phyloP scores from a whole-genome alignment of 2,888 invertebrate genomes.

The Lepidochitona cinerea region DNA sequence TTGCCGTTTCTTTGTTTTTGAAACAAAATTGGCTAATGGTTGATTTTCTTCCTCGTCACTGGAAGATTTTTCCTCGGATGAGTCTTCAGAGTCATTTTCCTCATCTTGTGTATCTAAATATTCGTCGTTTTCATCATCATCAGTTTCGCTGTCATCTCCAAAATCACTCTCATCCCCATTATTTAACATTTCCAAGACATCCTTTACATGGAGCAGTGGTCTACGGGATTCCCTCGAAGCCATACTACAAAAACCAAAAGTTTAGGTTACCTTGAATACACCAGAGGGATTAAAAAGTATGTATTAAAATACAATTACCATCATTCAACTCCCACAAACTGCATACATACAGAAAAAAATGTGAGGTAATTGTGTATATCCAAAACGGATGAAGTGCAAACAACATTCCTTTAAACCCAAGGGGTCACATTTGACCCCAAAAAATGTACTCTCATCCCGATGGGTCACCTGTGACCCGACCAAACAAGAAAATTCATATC shows the following conservation, averaged over 20 bases:
- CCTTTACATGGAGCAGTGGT: background rate
- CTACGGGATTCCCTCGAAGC: background rate
- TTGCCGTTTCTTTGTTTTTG: background rate
- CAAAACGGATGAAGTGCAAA: background rate
- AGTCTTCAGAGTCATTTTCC: background rate
- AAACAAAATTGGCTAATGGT: background rate
- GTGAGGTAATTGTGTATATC: background rate
- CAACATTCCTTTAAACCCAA: background rate
- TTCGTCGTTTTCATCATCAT: background rate
- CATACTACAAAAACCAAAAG: background rate
- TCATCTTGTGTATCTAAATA: background rate
- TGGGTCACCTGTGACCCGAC: background rate
- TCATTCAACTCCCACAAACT: too few relatives aligned
- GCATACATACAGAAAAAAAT: too few relatives aligned
- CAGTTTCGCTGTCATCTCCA: background rate
- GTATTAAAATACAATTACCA: too few relatives aligned
- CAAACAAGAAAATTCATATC: background rate
- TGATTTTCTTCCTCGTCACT: background rate
- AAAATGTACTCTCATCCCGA: background rate
- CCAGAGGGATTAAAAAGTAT: too few relatives aligned
- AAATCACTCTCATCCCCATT: constrained; percentile 1
- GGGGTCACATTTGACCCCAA: constrained; percentile 4
- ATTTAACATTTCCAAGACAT: background rate
- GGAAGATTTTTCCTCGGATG: background rate
- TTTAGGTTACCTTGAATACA: background rate